Evolutionary conservation across 2,888 invertebrate species (phyloP).

Genomic region (Dicranocentrus wangi): DNA sequence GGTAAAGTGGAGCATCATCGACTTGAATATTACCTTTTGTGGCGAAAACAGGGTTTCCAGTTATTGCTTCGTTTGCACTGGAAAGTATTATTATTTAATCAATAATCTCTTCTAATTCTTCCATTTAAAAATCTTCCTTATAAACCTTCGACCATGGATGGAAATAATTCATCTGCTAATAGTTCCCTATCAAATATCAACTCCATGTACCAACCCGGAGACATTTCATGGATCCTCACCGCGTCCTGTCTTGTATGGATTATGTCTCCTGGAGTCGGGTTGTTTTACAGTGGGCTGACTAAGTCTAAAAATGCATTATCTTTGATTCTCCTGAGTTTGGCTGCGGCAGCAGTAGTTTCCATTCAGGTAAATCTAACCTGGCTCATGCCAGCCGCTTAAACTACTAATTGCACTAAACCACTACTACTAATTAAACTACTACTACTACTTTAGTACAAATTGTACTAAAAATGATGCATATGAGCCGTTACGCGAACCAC

Average conservation of each 20-base stretch:
- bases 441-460: neutral
- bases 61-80: no score
- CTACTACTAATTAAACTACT: neutral
- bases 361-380: constrained; percentile 58
- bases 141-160: no score
- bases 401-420: neutral
- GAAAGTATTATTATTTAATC: no score
- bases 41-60: no score
- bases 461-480: neutral
- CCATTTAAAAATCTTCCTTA: no score
- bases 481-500: neutral
- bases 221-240: constrained; percentile 56
- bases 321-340: constrained; percentile 65
- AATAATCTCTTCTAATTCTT: no score
- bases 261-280: constrained; percentile 63
- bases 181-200: no score
- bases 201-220: constrained; percentile 50
- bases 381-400: neutral
- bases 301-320: constrained; percentile 64
- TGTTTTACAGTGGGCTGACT: constrained; percentile 68
- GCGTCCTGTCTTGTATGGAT: constrained; percentile 55
- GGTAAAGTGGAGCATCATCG: no score
- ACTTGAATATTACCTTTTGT: no score
- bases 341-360: constrained; percentile 63
- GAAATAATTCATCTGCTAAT: no score